Evolutionary conservation across 2,888 invertebrate species (phyloP), one percentile per base, ranked within the genome.

Genomic region (Dicyrtoma fusca): DNA sequence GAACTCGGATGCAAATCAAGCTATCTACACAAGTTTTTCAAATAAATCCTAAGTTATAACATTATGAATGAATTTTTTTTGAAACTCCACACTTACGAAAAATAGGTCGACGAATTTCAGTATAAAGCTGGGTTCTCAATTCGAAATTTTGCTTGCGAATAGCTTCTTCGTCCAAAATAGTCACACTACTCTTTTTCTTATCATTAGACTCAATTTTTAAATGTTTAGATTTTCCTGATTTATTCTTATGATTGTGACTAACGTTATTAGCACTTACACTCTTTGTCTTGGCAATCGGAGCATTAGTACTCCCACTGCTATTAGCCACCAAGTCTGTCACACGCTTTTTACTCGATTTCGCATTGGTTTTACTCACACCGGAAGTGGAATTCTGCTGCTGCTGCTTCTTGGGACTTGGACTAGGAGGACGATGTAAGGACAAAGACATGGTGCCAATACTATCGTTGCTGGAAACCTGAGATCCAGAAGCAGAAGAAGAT

Each of bases 101-200:
- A 42, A 76, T 75, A 23, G 81, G 81, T 51, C 81, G 75, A 19
- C 79, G 74, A 23, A 81, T 79, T 79, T 79, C 81, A 69, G 74
- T 75, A 73, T 75, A 74, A 25, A 81, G 66, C 51, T 79, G 76
- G 55, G 73, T 74, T 57, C 79, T 75, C 11, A 81, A 59, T n/a
- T 76, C 63, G 17, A 81, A 68, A 68, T 81, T 81, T 26, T 78
- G 76, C 26, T 74, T 69, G 6, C 70, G 68, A 6, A 79, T 74
- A 23, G 62, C 71, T 59, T 79, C 80, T 55, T 78, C 78, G 55
- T 79, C 78, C 49, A 74, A n/a, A 55, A 17, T 72, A 73, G 25
- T 71, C 69, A 47, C 73, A 68, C 42, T 25, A 6, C 10, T 34
- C 44, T 19, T 42, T 25, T 53, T 53, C 42, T 44, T 26, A 13